phyloP scores from a whole-genome alignment of 2,113 vertebrate species.

The Chaetodon trifascialis region DNA sequence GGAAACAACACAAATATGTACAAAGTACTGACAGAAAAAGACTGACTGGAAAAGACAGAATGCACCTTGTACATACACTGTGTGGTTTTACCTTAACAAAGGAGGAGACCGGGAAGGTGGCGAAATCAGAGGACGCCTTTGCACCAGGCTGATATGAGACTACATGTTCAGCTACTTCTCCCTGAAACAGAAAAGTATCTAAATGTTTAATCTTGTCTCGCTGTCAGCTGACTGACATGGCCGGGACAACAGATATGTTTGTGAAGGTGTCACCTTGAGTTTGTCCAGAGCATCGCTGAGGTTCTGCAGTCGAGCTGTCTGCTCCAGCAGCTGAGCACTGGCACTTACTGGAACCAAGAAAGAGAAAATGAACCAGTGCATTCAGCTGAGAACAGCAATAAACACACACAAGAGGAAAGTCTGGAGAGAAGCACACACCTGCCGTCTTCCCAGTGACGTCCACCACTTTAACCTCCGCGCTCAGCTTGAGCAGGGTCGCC shows the following conservation, averaged over 20 bases:
- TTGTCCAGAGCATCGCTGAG: conserved; percentile 88
- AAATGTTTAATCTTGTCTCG: neutral
- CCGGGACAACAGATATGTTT: neutral
- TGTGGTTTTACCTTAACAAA: conserved; percentile 88
- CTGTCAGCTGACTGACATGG: too few species aligned
- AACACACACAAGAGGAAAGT: neutral
- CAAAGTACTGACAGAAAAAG: neutral
- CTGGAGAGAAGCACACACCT: conserved; percentile 72
- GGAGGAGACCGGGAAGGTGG: conserved; percentile 89
- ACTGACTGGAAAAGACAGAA: neutral
- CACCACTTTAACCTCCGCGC: conserved; percentile 87
- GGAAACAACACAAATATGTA: neutral
- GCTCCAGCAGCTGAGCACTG: conserved; percentile 88
- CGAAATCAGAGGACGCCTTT: conserved; percentile 87
- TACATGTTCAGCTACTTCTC: conserved; percentile 89
- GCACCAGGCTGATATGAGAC: conserved; percentile 88
- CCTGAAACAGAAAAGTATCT: conserved; percentile 75
- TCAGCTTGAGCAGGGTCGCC: conserved; percentile 90
- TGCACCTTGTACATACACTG: neutral
- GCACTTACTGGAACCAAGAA: conserved; percentile 80
- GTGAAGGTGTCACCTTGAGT: conserved; percentile 84
- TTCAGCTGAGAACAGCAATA: neutral
- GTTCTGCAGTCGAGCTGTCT: conserved; percentile 87
- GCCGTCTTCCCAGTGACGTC: conserved; percentile 89
- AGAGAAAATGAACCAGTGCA: too few species aligned